Evolutionary conservation across 1,140 invertebrate species (phyloP), one percentile per base, ranked within the genome.

Genomic region (Lepidurus arcticus): DNA sequence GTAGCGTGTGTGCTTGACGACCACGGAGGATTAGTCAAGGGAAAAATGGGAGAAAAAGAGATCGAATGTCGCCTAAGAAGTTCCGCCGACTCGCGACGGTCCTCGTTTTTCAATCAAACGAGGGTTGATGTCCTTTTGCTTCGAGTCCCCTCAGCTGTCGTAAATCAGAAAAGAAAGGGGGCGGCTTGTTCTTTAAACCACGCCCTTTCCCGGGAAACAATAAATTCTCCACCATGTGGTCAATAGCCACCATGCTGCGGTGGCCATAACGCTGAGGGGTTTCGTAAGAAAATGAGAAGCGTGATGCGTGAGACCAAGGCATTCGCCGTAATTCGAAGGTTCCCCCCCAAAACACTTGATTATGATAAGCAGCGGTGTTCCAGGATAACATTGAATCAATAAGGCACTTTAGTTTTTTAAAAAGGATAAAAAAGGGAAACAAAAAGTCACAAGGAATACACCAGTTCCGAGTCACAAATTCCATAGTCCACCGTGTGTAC

Each of bases 151-250:
- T 21, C 13, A 7, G 21, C 16, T 65, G 13, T 65, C 21, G 53
- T 65, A 65, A 65, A 65, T 65, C 53, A 65, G 53, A 65, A 65
- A 65, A 65, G 21, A 65, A 65, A n/a, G 8, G 53, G 16, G 53
- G 53, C 6, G 53, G 53, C 21, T 65, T 65, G 53, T 65, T 9
- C 16, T 21, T 7, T 13, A 65, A 21, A n/a, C 53, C 53, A 65
- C 53, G 53, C 53, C 53, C 53, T 65, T 65, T 7, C 16, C 53
- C 16, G 53, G 13, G 53, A 65, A 65, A 65, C 53, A 65, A 65
- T 65, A 65, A 65, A 65, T 65, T 65, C 53, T 65, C 53, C 53
- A 65, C 53, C 53, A 65, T 65, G 53, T 65, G 53, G 53, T 65
- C 53, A 65, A 65, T 65, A 65, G 53, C 53, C 53, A 65, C 53